Evolutionary conservation across 2,797 vertebrate species (phyloP), one percentile per base, ranked within the genome.

Genomic region (Eleutherodactylus coqui): DNA sequence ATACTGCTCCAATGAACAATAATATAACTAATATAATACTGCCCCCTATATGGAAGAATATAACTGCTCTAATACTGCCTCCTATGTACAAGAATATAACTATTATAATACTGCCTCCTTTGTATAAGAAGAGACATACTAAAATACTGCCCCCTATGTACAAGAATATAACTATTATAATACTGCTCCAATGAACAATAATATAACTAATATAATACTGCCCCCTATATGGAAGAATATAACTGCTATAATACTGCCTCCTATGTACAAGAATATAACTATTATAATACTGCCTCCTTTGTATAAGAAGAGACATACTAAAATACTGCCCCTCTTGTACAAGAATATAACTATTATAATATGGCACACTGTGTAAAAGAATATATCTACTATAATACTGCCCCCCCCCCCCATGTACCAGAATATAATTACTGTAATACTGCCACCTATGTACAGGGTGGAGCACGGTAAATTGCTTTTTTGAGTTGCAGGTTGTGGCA

Each of bases 11-110:
- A 34, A 36, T 67, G 16, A 34, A 67, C 62, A 67, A 67, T 16
- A 67, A 67, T 67, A 67, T 67, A 67, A 34, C 16, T 67, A 36
- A 29, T 67, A 36, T 67, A 67, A 67, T 67, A 67, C 62, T 67
- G 16, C 62, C 1, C n/a, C 62, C 62, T 19, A 67, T 36, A 2
- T 67, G 36, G 29, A 67, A 67, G 62, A 67, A 67, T 36, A 67
- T 67, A 67, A 36, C 62, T 67, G 21, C 62, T 67, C 34, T 67
- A 67, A 34, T 67, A 67, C 62, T 67, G 32, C 62, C n/a, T 8
- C 32, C 62, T 67, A 36, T 67, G 32, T 67, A 67, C 32, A 67
- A 21, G 32, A 21, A 67, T 67, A 67, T 67, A 67, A 67, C 62
- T 64, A 67, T 32, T 67, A 67, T 67, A 67, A 67, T 67, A 67